Evolutionary conservation across 2,888 invertebrate genomes (phyloP), one percentile per base, ranked within the genome.

Genomic region (Lithophane ornitopus): DNA sequence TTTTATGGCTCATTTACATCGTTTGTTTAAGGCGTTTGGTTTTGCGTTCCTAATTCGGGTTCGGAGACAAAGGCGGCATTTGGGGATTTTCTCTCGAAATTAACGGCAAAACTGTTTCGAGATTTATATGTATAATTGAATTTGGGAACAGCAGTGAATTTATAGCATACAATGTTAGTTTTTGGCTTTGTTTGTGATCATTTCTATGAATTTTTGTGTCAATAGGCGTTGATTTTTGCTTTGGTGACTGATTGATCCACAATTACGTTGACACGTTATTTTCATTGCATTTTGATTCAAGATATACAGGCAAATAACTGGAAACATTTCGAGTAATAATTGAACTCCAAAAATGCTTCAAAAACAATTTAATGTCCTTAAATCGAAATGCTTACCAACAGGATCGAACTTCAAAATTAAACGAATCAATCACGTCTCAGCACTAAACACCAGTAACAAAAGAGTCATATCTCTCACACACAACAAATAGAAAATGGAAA

Each of bases 1-100:
- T 86, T 88, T 85, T 87, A 83, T 78, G 80, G 71, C 76, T 88
- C 82, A 86, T 88, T 86, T 86, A 76, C 77, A 80, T 81, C 78
- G 83, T 81, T 82, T 82, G 87, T 88, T 84, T 74, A 82, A 83
- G 34, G 84, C 81, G 71, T 87, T 87, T 39, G 81, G 86, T 81
- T 76, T 85, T 74, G 82, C 76, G 83, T 68, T 76, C 74, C 68
- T 85, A 78, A 81, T 80, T 86, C 79, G 72, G 81, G 73, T 68
- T 63, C 59, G 59, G 84, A 76, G 88, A 87, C 86, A 86, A 84
- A 80, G 70, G 79, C 49, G 67, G 75, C 67, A 76, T 87, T 86
- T 83, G 82, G 65, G 63, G 75, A 49, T 70, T 81, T 73, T 74
- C 75, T 65, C 54, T 56, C 44, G 34, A 85, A 84, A 69, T 84